These are phyloP conservation scores for Atlantisia rogersi DNA, from an alignment of 2,113 vertebrate species.

Conservation along the genomic window DNA sequence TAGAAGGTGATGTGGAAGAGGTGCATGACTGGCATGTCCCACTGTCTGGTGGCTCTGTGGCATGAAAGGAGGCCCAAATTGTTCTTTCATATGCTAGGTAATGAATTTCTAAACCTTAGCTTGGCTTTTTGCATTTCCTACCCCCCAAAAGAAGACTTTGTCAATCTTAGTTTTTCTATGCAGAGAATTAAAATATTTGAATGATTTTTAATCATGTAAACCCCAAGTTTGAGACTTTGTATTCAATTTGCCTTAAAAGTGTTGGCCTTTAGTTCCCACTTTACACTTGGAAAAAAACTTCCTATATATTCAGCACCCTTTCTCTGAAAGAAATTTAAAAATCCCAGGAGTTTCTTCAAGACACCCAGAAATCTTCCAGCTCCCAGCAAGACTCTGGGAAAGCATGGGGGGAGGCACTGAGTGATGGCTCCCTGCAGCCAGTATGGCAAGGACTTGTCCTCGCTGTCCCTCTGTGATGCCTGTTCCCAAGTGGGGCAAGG, in stretches of 20 bases:
- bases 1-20: neutral
- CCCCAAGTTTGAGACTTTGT: constrained; percentile 3
- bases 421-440: neutral
- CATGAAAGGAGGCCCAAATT: neutral
- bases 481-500: neutral
- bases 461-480: neutral
- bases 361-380: neutral
- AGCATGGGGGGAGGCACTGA: neutral
- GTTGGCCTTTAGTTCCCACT: constrained; percentile 21
- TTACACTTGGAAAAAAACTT: constrained; percentile 11
- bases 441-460: neutral
- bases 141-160: neutral
- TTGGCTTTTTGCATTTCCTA: neutral
- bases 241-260: neutral
- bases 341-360: constrained; percentile 27
- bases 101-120: neutral
- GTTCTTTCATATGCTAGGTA: neutral
- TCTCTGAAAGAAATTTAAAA: neutral
- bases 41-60: neutral
- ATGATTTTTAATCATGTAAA: neutral
- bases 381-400: neutral
- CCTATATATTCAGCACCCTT: constrained; percentile 3
- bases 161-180: neutral
- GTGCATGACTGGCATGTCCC: neutral
- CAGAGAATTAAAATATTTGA: neutral